Conservation (phyloP, 1,140 invertebrate species). For the Papilio dardanus region DNA sequence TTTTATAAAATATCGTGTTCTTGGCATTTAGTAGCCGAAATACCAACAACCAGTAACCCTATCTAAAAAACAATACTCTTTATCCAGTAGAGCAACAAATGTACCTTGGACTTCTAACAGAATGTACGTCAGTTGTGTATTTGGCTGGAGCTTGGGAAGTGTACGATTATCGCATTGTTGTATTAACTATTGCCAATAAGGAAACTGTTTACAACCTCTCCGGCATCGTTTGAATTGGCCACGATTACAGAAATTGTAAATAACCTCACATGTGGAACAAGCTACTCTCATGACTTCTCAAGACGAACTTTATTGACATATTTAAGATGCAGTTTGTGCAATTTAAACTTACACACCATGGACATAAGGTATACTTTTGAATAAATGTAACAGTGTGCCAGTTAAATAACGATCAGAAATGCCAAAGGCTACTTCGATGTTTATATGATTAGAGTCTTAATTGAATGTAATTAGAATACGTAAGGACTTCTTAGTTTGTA, state of each 20-base stretch:
- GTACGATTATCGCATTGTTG: conserved; percentile 33
- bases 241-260: conserved; percentile 46
- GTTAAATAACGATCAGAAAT: neutral
- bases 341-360: neutral
- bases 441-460: conserved; percentile 20
- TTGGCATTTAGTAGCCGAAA: no score
- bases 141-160: conserved; percentile 19
- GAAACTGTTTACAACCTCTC: conserved; percentile 41
- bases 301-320: conserved; percentile 3
- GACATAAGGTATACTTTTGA: neutral
- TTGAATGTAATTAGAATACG: conserved; percentile 7
- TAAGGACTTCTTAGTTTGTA: neutral
- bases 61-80: no score
- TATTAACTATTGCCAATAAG: conserved; percentile 37
- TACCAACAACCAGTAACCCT: no score
- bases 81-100: neutral
- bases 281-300: conserved; percentile 8
- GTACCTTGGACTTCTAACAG: neutral
- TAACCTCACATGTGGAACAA: conserved; percentile 37
- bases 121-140: conserved; percentile 1
- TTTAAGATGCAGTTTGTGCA: neutral
- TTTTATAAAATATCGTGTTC: no score
- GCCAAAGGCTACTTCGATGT: conserved; percentile 5
- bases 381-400: neutral
- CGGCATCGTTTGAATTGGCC: conserved; percentile 37